Percentiles rank a stretch among this genome's conserved stretches.
phyloP scores from a whole-genome alignment of 2,888 invertebrate genomes.

The Exephanes ischioxanthus region DNA sequence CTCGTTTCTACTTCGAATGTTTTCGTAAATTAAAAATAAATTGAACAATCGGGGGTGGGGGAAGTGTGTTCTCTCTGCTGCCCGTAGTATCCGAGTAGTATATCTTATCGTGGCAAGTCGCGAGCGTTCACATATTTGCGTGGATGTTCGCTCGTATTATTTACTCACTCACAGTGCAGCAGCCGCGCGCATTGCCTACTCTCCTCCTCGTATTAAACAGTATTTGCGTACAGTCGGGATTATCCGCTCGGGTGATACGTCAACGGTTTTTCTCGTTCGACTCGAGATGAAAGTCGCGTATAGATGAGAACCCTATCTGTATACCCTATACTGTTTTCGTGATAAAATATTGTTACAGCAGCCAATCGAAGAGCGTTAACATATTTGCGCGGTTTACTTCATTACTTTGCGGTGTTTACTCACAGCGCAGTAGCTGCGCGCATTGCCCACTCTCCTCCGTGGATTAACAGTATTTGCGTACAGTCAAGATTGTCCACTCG shows the following conservation, averaged over 20 bases:
- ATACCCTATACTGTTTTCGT: slow-evolving; percentile 54
- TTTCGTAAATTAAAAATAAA: background rate
- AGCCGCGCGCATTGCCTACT: slow-evolving; percentile 62
- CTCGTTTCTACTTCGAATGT: background rate
- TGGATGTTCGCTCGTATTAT: slow-evolving; percentile 62
- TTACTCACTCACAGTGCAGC: slow-evolving; percentile 71
- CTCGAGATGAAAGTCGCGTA: slow-evolving; percentile 7
- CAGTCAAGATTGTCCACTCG: slow-evolving; percentile 72
- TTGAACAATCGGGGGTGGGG: background rate
- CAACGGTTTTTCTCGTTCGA: slow-evolving; percentile 45
- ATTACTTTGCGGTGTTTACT: slow-evolving; percentile 68
- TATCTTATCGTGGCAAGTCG: slow-evolving; percentile 74
- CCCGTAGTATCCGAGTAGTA: slow-evolving; percentile 2
- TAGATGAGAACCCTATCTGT: background rate
- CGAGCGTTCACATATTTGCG: slow-evolving; percentile 66
- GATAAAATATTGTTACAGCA: slow-evolving; percentile 23
- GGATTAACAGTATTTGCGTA: slow-evolving; percentile 71
- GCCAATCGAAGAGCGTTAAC: slow-evolving; percentile 63
- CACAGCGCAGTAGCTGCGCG: slow-evolving; percentile 64
- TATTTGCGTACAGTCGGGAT: slow-evolving; percentile 74
- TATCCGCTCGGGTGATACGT: slow-evolving; percentile 69
- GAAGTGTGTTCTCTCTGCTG: background rate
- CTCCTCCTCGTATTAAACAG: slow-evolving; percentile 48
- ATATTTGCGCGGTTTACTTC: slow-evolving; percentile 34
- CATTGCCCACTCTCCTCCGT: slow-evolving; percentile 46